These are phyloP conservation scores for Sebastes glaucus DNA, from an alignment of 2,797 vertebrate species.

Conservation along the genomic window DNA sequence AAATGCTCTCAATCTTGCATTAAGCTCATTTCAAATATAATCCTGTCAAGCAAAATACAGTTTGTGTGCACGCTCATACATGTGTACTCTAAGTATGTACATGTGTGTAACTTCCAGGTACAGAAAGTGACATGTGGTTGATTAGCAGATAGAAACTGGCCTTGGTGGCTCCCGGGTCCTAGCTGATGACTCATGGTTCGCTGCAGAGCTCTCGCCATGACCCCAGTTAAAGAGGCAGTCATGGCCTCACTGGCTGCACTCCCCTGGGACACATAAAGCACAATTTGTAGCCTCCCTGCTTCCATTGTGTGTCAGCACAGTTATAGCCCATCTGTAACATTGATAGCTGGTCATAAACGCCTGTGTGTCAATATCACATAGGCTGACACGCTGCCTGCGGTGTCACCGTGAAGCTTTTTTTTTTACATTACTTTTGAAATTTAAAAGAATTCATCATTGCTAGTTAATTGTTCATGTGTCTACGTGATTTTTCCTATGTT, in stretches of 20 bases:
- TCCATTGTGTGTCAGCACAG: constrained; percentile 72
- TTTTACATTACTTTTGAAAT: constrained; percentile 22
- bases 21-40: too few relatives aligned
- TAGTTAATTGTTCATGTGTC: background rate
- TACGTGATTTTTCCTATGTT: background rate
- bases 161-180: constrained; percentile 35
- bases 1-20: too few relatives aligned
- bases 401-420: constrained; percentile 2
- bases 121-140: constrained; percentile 30
- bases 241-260: constrained; percentile 49
- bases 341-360: constrained; percentile 67
- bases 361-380: constrained; percentile 58
- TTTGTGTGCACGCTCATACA: background rate
- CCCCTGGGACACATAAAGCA: constrained; percentile 67
- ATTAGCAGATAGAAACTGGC: constrained; percentile 29
- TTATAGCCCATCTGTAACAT: constrained; percentile 68
- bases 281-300: constrained; percentile 62
- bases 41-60: background rate
- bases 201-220: constrained; percentile 58
- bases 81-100: background rate
- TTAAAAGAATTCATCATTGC: background rate
- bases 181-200: constrained; percentile 62
- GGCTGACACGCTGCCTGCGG: constrained; percentile 11
- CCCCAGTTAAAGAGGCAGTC: constrained; percentile 66
- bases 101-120: constrained; percentile 4